Evolutionary conservation across 1,140 invertebrate genomes (phyloP).

Genomic region (Polypedilum pembai): DNA sequence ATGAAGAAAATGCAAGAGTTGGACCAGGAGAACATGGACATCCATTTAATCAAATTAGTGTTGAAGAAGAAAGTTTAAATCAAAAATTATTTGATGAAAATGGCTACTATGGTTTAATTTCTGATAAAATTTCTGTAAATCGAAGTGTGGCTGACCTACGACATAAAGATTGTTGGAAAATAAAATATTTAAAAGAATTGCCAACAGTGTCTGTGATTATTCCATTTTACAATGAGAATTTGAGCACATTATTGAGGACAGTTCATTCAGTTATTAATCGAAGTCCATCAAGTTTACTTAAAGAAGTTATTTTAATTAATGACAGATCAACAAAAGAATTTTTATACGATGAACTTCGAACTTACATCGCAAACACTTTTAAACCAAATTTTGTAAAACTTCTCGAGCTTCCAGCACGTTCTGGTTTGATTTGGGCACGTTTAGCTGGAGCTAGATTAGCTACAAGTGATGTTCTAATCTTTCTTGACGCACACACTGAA

Average conservation of each 20-base stretch:
- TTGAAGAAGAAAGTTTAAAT: constrained; percentile 59
- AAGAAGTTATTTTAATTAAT: constrained; percentile 96
- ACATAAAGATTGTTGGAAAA: constrained; percentile 85
- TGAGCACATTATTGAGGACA: constrained; percentile 89
- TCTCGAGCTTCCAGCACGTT: constrained; percentile 53
- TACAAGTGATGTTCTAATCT: constrained; percentile 54
- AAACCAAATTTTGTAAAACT: constrained; percentile 76
- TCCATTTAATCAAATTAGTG: constrained; percentile 40
- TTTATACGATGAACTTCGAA: constrained; percentile 77
- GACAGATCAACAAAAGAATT: constrained; percentile 96
- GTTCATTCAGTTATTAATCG: constrained; percentile 93
- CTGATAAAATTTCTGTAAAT: constrained; percentile 79
- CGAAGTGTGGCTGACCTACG: constrained; percentile 82
- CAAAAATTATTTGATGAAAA: constrained; percentile 68
- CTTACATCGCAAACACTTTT: constrained; percentile 75
- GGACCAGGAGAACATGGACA: constrained; percentile 79
- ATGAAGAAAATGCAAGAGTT: constrained; percentile 47
- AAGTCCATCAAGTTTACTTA: constrained; percentile 78
- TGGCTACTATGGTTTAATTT: constrained; percentile 95
- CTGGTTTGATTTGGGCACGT: constrained; percentile 55
- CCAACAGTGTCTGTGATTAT: constrained; percentile 92
- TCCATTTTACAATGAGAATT: constrained; percentile 98
- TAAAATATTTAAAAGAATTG: constrained; percentile 86
- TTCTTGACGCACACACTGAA: constrained; percentile 55
- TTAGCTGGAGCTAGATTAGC: constrained; percentile 51